Conservation (phyloP, 2,797 vertebrate genomes). For the Amazona ochrocephala region DNA sequence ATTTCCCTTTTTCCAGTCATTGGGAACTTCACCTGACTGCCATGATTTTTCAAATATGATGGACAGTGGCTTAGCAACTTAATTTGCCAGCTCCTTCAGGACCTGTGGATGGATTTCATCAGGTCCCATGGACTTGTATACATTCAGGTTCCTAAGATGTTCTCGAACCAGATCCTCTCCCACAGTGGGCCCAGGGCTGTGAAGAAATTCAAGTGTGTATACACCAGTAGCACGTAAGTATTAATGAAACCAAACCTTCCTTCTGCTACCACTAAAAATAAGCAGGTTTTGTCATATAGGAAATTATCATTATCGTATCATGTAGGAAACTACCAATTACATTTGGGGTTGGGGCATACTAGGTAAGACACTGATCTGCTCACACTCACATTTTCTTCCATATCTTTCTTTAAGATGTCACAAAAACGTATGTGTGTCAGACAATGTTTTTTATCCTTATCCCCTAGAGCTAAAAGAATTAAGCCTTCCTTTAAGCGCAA, state of each 20-base stretch:
- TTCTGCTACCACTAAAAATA: not conserved
- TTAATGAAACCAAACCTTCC: not conserved
- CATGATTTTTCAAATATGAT: too few species aligned
- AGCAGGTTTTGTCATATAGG: not conserved
- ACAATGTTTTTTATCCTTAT: slow-evolving; percentile 49
- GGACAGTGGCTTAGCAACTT: too few species aligned
- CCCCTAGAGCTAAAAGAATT: slow-evolving; percentile 47
- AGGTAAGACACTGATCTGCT: not conserved
- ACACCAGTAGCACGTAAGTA: not conserved
- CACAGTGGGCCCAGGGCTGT: not conserved
- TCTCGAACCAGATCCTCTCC: too few species aligned
- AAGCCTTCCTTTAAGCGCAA: slow-evolving; percentile 57
- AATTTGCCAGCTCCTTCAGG: too few species aligned
- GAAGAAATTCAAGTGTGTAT: not conserved
- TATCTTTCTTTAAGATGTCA: not conserved
- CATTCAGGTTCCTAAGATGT: too few species aligned
- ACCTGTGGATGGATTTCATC: too few species aligned
- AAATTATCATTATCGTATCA: not conserved
- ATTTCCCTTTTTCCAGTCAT: too few species aligned
- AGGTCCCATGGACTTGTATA: too few species aligned
- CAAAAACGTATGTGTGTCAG: not conserved
- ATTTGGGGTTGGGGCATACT: not conserved
- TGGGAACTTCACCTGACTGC: too few species aligned
- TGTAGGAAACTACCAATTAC: not conserved
- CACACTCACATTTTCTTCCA: not conserved